phyloP scores from a whole-genome alignment of 2,797 vertebrate genomes.

The Anableps anableps region DNA sequence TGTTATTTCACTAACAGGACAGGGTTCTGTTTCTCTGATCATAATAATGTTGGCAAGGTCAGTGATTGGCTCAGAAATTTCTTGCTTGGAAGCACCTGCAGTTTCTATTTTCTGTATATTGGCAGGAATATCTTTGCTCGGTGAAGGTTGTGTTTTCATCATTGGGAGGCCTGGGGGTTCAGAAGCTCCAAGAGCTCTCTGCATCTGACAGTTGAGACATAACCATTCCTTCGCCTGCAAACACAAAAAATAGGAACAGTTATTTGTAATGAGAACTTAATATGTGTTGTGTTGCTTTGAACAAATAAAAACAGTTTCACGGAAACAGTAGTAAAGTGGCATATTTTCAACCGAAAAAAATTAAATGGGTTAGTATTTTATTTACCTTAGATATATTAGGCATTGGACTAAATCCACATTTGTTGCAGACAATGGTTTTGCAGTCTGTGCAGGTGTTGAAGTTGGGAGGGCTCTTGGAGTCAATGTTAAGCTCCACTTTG shows the following conservation, averaged over 20 bases:
- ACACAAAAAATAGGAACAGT: conserved; percentile 26
- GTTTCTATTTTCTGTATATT: conserved; percentile 41
- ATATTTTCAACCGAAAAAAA: not conserved
- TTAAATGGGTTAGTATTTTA: not conserved
- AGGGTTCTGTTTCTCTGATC: conserved; percentile 39
- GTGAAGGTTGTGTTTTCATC: conserved; percentile 75
- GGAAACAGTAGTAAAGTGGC: not conserved
- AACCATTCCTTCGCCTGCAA: conserved; percentile 91
- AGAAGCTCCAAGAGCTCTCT: conserved; percentile 87
- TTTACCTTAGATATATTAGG: conserved; percentile 88
- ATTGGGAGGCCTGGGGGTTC: conserved; percentile 81
- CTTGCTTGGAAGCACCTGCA: conserved; percentile 34
- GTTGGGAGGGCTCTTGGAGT: conserved; percentile 84
- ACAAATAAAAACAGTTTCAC: not conserved
- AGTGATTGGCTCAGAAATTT: conserved; percentile 23
- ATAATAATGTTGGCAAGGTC: conserved; percentile 17
- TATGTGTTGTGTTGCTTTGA: not conserved
- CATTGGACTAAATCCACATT: conserved; percentile 95
- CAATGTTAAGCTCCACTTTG: conserved; percentile 86
- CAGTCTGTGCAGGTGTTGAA: conserved; percentile 91
- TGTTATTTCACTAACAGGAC: conserved; percentile 18
- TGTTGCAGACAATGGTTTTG: conserved; percentile 89
- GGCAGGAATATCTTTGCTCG: conserved; percentile 66
- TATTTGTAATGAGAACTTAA: not conserved
- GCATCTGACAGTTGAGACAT: conserved; percentile 97